A percentile compares a stretch with the other conserved stretches of the same genome.
Conservation (phyloP, 30 jellyfish, hydroid and myxozoan species). For the Pseudorhiza aurosa region DNA sequence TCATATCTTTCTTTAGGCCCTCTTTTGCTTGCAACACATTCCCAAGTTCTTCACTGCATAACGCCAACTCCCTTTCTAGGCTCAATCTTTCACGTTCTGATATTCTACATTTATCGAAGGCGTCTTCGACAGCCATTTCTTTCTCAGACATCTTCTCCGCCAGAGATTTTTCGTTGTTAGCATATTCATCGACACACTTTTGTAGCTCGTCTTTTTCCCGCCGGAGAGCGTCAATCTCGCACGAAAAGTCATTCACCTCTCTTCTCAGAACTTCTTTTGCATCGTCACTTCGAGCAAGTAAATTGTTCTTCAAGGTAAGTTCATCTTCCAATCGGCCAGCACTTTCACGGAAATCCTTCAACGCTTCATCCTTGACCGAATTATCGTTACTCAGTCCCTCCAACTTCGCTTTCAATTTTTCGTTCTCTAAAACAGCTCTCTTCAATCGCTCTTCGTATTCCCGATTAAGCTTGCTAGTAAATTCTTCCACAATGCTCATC, state of each 20-base stretch:
- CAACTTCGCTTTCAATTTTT: constrained; percentile 27
- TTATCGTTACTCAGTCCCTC: constrained; percentile 43
- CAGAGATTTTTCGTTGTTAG: constrained; percentile 30
- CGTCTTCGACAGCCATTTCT: constrained; percentile 38
- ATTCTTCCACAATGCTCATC: constrained; percentile 45
- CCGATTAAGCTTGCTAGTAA: constrained; percentile 36
- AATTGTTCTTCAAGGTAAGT: constrained; percentile 30
- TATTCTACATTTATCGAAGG: constrained; percentile 48
- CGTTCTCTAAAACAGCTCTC: constrained; percentile 66
- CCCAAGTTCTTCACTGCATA: constrained; percentile 59
- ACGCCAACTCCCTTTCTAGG: constrained; percentile 55
- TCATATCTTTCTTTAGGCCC: constrained; percentile 17
- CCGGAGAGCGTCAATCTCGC: constrained; percentile 73
- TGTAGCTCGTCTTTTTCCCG: constrained; percentile 71
- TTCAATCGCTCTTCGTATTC: constrained; percentile 86
- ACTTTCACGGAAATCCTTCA: constrained; percentile 44
- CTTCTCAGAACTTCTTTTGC: constrained; percentile 44
- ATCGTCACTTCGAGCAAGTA: constrained; percentile 54
- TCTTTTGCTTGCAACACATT: constrained; percentile 22
- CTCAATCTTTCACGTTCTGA: constrained; percentile 76
- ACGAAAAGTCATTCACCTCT: constrained; percentile 67
- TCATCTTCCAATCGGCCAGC: constrained; percentile 53
- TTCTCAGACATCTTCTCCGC: constrained; percentile 24
- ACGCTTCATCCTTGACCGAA: constrained; percentile 24
- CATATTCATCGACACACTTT: constrained; percentile 19